Conservation (phyloP, 1,140 invertebrate species). For the Aphaenogaster rudis region DNA sequence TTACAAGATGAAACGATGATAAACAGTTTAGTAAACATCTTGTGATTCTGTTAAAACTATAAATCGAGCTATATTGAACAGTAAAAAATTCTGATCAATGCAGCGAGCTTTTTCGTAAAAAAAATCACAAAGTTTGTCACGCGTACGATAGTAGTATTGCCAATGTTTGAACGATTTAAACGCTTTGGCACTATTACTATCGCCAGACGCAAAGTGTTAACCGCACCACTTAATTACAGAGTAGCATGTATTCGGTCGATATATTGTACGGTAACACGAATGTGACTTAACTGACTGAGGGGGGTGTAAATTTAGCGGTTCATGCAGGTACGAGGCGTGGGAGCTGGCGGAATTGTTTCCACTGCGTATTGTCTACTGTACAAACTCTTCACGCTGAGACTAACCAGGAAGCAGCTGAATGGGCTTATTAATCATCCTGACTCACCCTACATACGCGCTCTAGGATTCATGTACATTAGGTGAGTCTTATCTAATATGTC, state of each 20-base stretch:
- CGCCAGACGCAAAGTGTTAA: not conserved
- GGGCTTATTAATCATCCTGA: constrained; percentile 98
- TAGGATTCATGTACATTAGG: constrained; percentile 98
- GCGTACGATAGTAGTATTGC: not conserved
- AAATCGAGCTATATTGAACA: not conserved
- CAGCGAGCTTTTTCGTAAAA: not conserved
- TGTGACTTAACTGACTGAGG: constrained; percentile 77
- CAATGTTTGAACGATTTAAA: not conserved
- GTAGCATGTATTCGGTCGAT: constrained; percentile 78
- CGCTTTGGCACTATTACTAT: constrained; percentile 10
- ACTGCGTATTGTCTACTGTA: constrained; percentile 99
- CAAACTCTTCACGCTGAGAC: constrained; percentile 98
- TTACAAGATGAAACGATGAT: not conserved
- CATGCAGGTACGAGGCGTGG: constrained; percentile 97
- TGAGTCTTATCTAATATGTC: constrained; percentile 81
- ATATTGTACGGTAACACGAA: constrained; percentile 76
- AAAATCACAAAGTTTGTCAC: not conserved
- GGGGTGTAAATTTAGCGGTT: constrained; percentile 82
- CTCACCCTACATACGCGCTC: constrained; percentile 98
- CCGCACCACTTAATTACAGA: constrained; percentile 75
- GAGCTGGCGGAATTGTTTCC: constrained; percentile 99
- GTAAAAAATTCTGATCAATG: not conserved
- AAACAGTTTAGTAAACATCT: not conserved
- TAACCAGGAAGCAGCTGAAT: constrained; percentile 99
- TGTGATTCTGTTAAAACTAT: not conserved